These are phyloP conservation scores for Brotula barbata DNA, from an alignment of 2,797 vertebrate genomes.

Conservation along the genomic window DNA sequence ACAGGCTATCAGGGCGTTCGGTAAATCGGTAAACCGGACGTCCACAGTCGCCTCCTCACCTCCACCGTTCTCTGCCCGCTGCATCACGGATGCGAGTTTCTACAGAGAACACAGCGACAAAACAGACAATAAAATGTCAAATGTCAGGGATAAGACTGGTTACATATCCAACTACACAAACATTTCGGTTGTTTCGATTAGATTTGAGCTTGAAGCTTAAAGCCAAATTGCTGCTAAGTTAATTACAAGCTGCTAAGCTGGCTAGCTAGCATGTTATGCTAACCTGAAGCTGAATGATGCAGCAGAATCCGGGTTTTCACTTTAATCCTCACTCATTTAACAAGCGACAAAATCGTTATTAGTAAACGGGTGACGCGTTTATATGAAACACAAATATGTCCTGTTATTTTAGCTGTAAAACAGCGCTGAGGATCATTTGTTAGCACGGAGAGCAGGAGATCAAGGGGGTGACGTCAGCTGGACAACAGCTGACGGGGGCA, in stretches of 20 bases:
- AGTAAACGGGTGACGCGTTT: rapidly evolving
- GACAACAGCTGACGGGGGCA: conserved; percentile 30
- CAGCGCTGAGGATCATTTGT: not conserved
- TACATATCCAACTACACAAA: too few relatives aligned
- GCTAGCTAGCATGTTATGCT: conserved; percentile 31
- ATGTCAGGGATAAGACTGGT: too few relatives aligned
- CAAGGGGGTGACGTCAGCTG: conserved; percentile 53
- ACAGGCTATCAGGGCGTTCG: conserved; percentile 80
- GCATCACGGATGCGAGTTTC: conserved; percentile 52
- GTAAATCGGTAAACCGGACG: conserved; percentile 77
- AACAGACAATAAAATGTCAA: too few relatives aligned
- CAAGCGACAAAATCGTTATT: rapidly evolving
- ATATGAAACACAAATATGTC: not conserved
- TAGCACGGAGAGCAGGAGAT: conserved; percentile 39
- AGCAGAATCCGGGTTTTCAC: not conserved
- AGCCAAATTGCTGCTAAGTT: too few relatives aligned
- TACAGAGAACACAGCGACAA: too few relatives aligned
- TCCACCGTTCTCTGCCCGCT: conserved; percentile 56
- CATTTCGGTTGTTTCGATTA: too few relatives aligned
- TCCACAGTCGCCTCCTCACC: conserved; percentile 71
- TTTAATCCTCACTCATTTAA: not conserved
- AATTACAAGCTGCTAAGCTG: conserved; percentile 21
- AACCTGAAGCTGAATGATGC: conserved; percentile 6
- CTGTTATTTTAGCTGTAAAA: not conserved
- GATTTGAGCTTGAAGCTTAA: too few relatives aligned